Percentiles rank a stretch among this genome's conserved stretches.
Evolutionary conservation across 2,113 vertebrate species (phyloP).

Genomic region (Dromiciops gliroides): DNA sequence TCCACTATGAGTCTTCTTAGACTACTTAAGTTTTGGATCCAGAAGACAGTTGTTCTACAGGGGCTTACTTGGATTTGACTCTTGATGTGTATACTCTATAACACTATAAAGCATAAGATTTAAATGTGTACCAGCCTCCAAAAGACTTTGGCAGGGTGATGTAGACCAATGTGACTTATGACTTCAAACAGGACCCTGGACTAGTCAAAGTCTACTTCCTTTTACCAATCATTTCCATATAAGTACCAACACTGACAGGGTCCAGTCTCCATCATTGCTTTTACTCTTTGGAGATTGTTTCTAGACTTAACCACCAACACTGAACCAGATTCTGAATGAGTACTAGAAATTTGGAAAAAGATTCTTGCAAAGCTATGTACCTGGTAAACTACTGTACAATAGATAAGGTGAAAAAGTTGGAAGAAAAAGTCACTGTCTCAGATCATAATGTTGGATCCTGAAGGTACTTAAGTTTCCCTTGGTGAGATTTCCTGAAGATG

Average conservation of each 20-base stretch:
- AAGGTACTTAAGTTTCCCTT: neutral
- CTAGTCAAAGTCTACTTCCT: neutral
- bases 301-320: neutral
- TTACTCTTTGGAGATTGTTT: neutral
- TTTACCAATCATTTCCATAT: neutral
- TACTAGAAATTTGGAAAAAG: neutral
- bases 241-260: neutral
- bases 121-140: neutral
- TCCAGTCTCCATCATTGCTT: neutral
- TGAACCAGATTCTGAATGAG: neutral
- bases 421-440: neutral
- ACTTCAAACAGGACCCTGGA: neutral
- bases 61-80: neutral
- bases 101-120: neutral
- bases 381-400: neutral
- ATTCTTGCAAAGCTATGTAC: neutral
- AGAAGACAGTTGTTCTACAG: neutral
- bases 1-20: neutral
- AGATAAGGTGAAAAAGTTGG: neutral
- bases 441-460: neutral
- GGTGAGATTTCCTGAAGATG: neutral
- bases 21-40: neutral
- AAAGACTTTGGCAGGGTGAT: neutral
- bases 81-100: neutral
- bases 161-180: neutral